A percentile compares a stretch with the other conserved stretches of the same genome.
Evolutionary conservation across 2,888 invertebrate genomes (phyloP).

Genomic region (Trachelus iudaicus): DNA sequence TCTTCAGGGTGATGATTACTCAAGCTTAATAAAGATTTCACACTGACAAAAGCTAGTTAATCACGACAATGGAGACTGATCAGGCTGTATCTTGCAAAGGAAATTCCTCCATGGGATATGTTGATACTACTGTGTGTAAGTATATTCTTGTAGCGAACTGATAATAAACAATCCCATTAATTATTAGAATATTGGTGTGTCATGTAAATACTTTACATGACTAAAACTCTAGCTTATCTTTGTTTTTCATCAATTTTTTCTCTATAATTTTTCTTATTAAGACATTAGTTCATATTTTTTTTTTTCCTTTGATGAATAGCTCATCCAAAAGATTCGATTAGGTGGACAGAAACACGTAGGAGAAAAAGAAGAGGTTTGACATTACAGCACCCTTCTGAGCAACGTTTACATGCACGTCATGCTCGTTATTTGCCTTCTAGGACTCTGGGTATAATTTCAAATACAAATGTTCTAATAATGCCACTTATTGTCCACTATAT

Average conservation of each 20-base stretch:
- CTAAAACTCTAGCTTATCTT: no score
- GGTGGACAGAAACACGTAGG: not conserved
- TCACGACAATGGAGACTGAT: not conserved
- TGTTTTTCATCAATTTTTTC: not conserved
- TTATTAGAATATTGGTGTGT: no score
- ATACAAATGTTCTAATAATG: slow-evolving; percentile 3
- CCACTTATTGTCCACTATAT: slow-evolving; percentile 16
- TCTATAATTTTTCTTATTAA: not conserved
- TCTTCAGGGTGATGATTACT: not conserved
- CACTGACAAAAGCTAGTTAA: not conserved
- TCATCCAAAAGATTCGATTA: not conserved
- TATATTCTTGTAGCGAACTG: not conserved
- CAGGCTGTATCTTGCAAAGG: not conserved
- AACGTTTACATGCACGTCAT: slow-evolving; percentile 30
- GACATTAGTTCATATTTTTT: not conserved
- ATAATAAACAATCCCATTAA: no score
- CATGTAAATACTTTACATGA: no score
- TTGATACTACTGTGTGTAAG: not conserved
- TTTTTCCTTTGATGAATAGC: not conserved
- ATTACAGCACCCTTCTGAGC: slow-evolving; percentile 21
- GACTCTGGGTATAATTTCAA: slow-evolving; percentile 10
- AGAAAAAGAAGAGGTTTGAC: slow-evolving; percentile 11
- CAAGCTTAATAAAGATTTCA: not conserved
- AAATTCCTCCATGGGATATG: not conserved
- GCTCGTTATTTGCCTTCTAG: slow-evolving; percentile 37